Evolutionary conservation across 2,888 invertebrate species (phyloP), one percentile per base, ranked within the genome.

Genomic region (Steromphala cineraria): DNA sequence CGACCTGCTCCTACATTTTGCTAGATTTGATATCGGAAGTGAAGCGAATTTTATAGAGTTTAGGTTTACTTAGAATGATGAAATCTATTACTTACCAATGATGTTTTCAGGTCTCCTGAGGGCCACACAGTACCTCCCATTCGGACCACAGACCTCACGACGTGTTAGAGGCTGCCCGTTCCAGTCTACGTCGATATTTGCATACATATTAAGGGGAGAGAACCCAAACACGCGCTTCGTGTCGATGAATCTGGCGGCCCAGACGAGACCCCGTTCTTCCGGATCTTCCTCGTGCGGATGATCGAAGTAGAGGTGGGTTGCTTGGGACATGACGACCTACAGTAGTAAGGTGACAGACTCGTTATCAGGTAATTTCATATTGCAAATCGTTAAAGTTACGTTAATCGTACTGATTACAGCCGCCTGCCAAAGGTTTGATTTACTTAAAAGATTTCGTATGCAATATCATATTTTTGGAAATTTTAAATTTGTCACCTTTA

Each of bases 231-330:
- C 31, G 75, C 88, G 86, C 75, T 79, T 78, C 2, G 86, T 84
- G 80, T 89, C 88, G 21, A 83, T 87, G 83, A 83, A 85, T 5
- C 90, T 80, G 1, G 90, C 86, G 8, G 89, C 90, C 90, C 90
- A 90, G 82, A 87, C 87, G 71, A 83, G 85, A 0, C 90, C 90
- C 36, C 89, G 80, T 78, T 90, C 90, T 78, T 89, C 88, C 10
- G 87, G 87, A 71, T 89, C 88, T 0, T 90, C 89, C 77, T 90
- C 90, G 36, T 88, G 81, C 1, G 90, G 89, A 80, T 89, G 90
- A 82, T 90, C 90, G 74, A 89, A 86, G 83, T 90, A 90, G 21
- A 90, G 84, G 76, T 86, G 86, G 24, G 86, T 86, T 17, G 87
- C 89, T 17, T 87, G 89, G 4, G 87, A 75, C 75, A 90, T 67